Evolutionary conservation across 2,888 invertebrate genomes (phyloP).

Genomic region (Drosophila birchii): DNA sequence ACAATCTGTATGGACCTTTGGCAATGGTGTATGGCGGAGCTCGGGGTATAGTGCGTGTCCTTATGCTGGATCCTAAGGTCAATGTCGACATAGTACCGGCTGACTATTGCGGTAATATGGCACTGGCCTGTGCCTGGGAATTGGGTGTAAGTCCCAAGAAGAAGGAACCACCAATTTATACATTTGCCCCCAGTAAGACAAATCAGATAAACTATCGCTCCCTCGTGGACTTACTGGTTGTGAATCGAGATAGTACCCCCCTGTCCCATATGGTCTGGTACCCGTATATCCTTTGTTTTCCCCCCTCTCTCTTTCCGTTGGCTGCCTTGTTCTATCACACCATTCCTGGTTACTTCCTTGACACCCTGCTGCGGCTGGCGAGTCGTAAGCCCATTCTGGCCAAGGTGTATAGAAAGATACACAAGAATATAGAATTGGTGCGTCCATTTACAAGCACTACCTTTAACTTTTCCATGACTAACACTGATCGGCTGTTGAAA

Average conservation of each 20-base stretch:
- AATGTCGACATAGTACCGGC: slow-evolving; percentile 84
- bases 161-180: slow-evolving; percentile 86
- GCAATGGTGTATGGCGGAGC: slow-evolving; percentile 85
- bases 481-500: slow-evolving; percentile 85
- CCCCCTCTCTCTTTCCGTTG: slow-evolving; percentile 82
- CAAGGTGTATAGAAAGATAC: slow-evolving; percentile 91
- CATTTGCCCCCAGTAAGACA: slow-evolving; percentile 92
- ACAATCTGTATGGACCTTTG: slow-evolving; percentile 88
- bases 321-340: slow-evolving; percentile 87
- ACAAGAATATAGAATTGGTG: slow-evolving; percentile 90
- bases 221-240: slow-evolving; percentile 83
- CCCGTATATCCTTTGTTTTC: slow-evolving; percentile 85
- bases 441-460: slow-evolving; percentile 90
- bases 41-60: slow-evolving; percentile 86
- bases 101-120: slow-evolving; percentile 84
- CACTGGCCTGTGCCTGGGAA: slow-evolving; percentile 84
- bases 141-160: slow-evolving; percentile 47
- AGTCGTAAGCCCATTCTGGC: slow-evolving; percentile 85
- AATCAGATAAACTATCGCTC: slow-evolving; percentile 92
- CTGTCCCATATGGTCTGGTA: slow-evolving; percentile 89
- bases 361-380: slow-evolving; percentile 80
- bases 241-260: not conserved
- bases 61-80: slow-evolving; percentile 72
- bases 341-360: slow-evolving; percentile 87
- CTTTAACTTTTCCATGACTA: slow-evolving; percentile 89